Base-by-base conservation (phyloP, 2,888 invertebrate species). In the Drosophila ezoana region DNA sequence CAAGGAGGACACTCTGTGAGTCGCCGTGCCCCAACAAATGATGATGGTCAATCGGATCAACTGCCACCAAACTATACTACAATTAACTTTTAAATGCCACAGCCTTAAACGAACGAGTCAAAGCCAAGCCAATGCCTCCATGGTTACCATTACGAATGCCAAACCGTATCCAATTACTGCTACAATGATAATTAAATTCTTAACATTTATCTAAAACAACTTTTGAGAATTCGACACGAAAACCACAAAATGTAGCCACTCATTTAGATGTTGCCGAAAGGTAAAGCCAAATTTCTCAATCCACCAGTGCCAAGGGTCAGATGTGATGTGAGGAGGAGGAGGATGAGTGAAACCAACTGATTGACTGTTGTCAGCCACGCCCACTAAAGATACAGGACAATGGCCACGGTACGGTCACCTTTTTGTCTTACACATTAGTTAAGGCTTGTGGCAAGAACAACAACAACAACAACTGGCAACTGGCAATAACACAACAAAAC, bases 401-500 rank as follows among this genome's bases (percentile, higher is more conserved):
- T 40, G 58, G 40, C 32, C 47, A 44, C 45, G 51, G 37, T 40
- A 49, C 40, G 79, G 58, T 79, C 79, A 64, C 65, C 83, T 69
- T 72, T 79, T 74, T 71, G 71, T 83, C 84, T 87, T 74, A 47
- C 69, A 83, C 72, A 83, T 87, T 80, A 83, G 84, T 83, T 75
- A 72, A 71, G 49, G 78, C 78, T 75, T 83, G 84, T 59, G 87
- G 87, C 81, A 33, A 43, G 48, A 62, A 47, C 62, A 61, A 41
- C 49, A 67, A 51, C 56, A 48, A 56, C 43, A 61, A 49, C 66
- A 66, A 60, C 64, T 35, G 18, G 28, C 51, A 76, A 75, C 72
- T 62, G 71, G 33, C 56, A 77, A 76, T 62, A 80, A 80, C 85
- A 87, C 76, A 82, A 82, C 85, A 85, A 85, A 87, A 82, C 87